Base-by-base conservation (phyloP, 53 echinoderm and acorn worm genomes). In the Luidia sarsii region DNA sequence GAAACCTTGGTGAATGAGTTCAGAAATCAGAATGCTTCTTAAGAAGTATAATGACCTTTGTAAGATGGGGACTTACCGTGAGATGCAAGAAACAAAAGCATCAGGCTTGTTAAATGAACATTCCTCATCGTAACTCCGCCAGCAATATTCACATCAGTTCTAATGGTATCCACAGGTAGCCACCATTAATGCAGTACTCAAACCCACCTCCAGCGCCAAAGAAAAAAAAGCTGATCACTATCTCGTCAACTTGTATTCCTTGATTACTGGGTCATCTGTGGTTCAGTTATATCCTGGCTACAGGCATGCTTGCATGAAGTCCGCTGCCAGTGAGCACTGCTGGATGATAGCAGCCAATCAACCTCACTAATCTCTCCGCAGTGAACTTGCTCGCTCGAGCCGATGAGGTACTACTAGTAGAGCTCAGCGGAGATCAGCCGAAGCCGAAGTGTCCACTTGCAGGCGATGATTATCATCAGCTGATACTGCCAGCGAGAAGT, bases 241-340 rank as follows among this genome's bases (percentile, higher is more conserved):
- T 41, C 53, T 50, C 72, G 56, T 33, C 31, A 72, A 72, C 72
- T 72, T 55, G 54, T 54, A 56, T 30, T 55, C 34, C 55, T 38
- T 54, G 72, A 72, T 72, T 38, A 72, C 72, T 72, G 22, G 65
- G 65, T 72, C 56, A 14, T 36, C 72, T 20, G 72, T 24, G 56
- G 38, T 52, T 54, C 39, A 72, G 54, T 72, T 22, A 72, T 72
- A 72, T 72, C 72, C 72, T 72, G 56, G 72, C 72, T 72, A 3
- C 25, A 37, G 54, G 72, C 72, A 72, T 52, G 52, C 52, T 71
- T 71, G 52, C 52, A 51, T 71, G 33, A 30, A 72, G 72, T 72
- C 35, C 54, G 38, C 23, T 72, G 72, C 72, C 72, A 72, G 56
- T 72, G 55, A 72, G 36, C 56, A 72, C 39, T 18, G 53, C 56